Evolutionary conservation across 2,797 vertebrate species (phyloP).

Genomic region (Distichodus sexfasciatus): DNA sequence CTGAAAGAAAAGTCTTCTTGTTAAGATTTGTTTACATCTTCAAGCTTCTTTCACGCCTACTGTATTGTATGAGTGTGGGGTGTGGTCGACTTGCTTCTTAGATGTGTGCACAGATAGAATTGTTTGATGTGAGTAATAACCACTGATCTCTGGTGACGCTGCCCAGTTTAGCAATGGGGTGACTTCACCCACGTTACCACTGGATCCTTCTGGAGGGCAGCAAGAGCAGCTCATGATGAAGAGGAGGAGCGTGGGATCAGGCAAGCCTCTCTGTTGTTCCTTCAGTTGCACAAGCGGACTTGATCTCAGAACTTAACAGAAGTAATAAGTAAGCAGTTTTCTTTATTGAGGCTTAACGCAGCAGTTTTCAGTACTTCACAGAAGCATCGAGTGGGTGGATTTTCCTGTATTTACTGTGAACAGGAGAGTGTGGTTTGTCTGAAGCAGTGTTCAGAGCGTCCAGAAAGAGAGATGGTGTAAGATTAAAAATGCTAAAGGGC

Average conservation of each 20-base stretch:
- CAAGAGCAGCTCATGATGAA: slow-evolving; percentile 42
- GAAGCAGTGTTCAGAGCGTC: neutral
- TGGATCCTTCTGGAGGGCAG: neutral
- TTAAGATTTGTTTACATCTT: too few relatives aligned
- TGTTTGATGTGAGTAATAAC: too few relatives aligned
- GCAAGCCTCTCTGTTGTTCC: slow-evolving; percentile 48
- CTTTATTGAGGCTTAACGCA: neutral
- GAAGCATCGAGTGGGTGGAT: neutral
- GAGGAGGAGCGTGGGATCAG: slow-evolving; percentile 54
- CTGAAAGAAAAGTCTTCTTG: too few relatives aligned
- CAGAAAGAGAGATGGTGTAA: slow-evolving; percentile 34
- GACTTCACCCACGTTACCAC: neutral
- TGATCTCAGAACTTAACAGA: too few relatives aligned
- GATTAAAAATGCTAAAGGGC: slow-evolving; percentile 19
- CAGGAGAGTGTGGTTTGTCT: slow-evolving; percentile 16
- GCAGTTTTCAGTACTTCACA: neutral
- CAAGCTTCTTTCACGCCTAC: too few relatives aligned
- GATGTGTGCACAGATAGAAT: too few relatives aligned
- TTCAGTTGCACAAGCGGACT: neutral
- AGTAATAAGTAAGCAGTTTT: neutral
- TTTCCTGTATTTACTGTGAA: neutral
- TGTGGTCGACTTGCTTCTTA: too few relatives aligned
- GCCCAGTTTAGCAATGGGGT: slow-evolving; percentile 18
- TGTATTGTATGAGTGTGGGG: too few relatives aligned
- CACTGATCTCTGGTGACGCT: too few relatives aligned